Evolutionary conservation across 2,113 vertebrate genomes (phyloP), one percentile per base, ranked within the genome.

Genomic region (Apteryx owenii): DNA sequence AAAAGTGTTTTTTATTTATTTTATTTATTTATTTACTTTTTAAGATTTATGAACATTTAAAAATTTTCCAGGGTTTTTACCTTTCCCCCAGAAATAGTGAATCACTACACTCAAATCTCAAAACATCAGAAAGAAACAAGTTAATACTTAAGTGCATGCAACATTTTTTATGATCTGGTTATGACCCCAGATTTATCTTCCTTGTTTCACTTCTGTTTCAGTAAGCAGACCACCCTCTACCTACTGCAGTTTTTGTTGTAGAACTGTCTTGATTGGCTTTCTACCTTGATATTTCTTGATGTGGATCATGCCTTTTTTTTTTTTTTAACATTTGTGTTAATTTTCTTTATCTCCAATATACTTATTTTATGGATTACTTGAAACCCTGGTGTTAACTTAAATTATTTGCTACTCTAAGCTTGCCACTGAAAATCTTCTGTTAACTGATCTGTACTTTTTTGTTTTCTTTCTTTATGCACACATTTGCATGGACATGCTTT

Each of bases 401-500:
- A 54, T 54, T 56, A 60, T 29, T 65, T 40, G 12, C 14, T 7
- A 58, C 77, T 11, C 90, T 54, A 33, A 51, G 21, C 44, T 53
- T 18, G 19, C 53, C 2, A 31, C 46, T 6, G 18, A 84, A 64
- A 64, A 33, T 53, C 22, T 64, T 79, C 8, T 54, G 11, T 56
- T 90, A 40, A 15, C 31, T 1, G 7, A 61, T 44, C 23, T 77
- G 89, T 66, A n/a, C 33, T 12, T n/a, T 4, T 1, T 79, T 79
- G 4, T 80, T 88, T 90, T 76, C n/a, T 38, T 15, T 66, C 40
- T 79, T 56, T 38, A 18, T 36, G 38, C 8, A 38, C 8, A 7
- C 3, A 4, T 70, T 66, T 82, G 28, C 0, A 0, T 36, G n/a
- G 75, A 56, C 11, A 40, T 5, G 33, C 31, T 56, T 69, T 18